A percentile compares a stretch with the other conserved stretches of the same genome.
These are phyloP conservation scores for Meteorus colon DNA, from an alignment of 2,888 invertebrate species.

Conservation along the genomic window DNA sequence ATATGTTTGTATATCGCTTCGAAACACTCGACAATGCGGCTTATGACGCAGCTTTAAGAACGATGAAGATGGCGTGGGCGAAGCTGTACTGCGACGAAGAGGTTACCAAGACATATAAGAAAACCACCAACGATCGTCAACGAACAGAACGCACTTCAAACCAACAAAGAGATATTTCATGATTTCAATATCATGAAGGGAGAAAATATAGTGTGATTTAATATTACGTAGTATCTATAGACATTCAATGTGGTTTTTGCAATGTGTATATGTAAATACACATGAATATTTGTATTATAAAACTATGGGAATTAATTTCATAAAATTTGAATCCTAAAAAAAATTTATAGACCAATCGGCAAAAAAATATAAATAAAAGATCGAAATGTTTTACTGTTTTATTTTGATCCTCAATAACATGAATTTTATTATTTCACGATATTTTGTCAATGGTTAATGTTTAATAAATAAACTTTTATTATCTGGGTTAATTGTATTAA, in stretches of 20 bases:
- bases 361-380: background rate
- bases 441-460: no score
- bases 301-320: background rate
- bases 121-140: slow-evolving; percentile 2
- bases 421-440: no score
- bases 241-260: background rate
- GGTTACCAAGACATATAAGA: background rate
- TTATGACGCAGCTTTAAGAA: slow-evolving; percentile 1
- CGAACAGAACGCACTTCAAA: background rate
- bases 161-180: background rate
- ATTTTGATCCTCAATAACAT: no score
- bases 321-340: background rate
- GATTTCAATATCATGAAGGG: background rate
- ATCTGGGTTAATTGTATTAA: no score
- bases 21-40: slow-evolving; percentile 26
- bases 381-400: no score
- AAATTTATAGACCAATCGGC: background rate
- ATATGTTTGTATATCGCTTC: background rate
- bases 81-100: background rate
- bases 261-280: background rate
- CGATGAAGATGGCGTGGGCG: slow-evolving; percentile 3
- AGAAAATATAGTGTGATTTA: background rate
- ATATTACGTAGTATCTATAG: background rate
- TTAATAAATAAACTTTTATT: no score
- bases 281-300: background rate